Conservation (phyloP, 2,797 vertebrate species). For the Gobionotothen gibberifrons region DNA sequence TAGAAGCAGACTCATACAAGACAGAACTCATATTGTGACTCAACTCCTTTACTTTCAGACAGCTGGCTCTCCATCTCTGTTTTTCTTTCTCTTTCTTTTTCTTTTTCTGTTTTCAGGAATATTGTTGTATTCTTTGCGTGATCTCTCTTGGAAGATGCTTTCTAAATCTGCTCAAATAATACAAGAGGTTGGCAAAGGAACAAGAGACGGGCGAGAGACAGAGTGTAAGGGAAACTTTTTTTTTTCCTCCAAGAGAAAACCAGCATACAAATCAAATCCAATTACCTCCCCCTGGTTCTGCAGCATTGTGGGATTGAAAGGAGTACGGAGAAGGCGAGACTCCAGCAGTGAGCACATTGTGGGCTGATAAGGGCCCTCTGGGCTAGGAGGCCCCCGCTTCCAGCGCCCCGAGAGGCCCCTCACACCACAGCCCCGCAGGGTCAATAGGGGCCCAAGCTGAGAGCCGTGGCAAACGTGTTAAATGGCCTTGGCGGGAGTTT, state of each 20-base stretch:
- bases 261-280: slow-evolving; percentile 87
- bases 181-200: slow-evolving; percentile 64
- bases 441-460: slow-evolving; percentile 83
- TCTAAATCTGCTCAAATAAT: slow-evolving; percentile 74
- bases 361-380: slow-evolving; percentile 77
- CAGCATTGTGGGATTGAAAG: slow-evolving; percentile 84
- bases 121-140: slow-evolving; percentile 42
- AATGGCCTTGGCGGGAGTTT: slow-evolving; percentile 82
- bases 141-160: slow-evolving; percentile 61
- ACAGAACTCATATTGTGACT: slow-evolving; percentile 62
- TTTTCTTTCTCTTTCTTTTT: slow-evolving; percentile 40
- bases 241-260: slow-evolving; percentile 72
- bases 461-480: slow-evolving; percentile 81
- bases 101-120: slow-evolving; percentile 36
- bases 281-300: slow-evolving; percentile 80
- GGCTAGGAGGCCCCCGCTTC: slow-evolving; percentile 72
- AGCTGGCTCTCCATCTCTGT: slow-evolving; percentile 48
- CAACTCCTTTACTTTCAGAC: slow-evolving; percentile 52
- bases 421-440: slow-evolving; percentile 78
- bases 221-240: slow-evolving; percentile 52
- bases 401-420: slow-evolving; percentile 78
- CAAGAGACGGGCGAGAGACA: slow-evolving; percentile 52
- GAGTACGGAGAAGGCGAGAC: slow-evolving; percentile 74
- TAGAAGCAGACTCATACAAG: slow-evolving; percentile 54
- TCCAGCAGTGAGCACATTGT: slow-evolving; percentile 87